Percentiles rank a stretch among this genome's conserved stretches.
Evolutionary conservation across 2,888 invertebrate species (phyloP).

Genomic region (Vanessa cardui): DNA sequence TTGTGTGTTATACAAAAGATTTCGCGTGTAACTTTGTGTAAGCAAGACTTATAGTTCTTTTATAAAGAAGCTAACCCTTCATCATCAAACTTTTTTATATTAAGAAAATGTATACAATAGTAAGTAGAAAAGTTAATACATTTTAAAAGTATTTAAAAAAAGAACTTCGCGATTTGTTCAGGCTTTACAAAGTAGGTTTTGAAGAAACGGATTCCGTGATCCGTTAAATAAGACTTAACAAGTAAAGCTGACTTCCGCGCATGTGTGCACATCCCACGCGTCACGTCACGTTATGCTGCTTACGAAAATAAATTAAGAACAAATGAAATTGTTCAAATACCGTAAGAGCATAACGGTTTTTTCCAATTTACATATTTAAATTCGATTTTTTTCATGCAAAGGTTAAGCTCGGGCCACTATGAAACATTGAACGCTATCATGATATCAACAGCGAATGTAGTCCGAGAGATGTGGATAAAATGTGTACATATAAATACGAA

Average conservation of each 20-base stretch:
- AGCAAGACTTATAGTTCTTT: too few species aligned
- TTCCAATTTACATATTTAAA: constrained; percentile 31
- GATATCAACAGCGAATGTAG: neutral
- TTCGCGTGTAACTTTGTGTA: too few species aligned
- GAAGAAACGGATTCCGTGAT: constrained; percentile 71
- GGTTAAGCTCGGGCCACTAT: neutral
- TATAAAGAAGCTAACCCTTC: too few species aligned
- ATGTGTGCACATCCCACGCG: constrained; percentile 69
- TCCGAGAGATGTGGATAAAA: neutral
- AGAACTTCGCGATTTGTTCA: constrained; percentile 17
- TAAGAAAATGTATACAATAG: neutral
- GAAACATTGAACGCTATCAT: neutral
- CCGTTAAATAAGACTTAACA: constrained; percentile 76
- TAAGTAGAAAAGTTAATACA: neutral
- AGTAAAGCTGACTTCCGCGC: constrained; percentile 74
- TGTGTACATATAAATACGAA: constrained; percentile 11
- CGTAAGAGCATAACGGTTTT: constrained; percentile 26
- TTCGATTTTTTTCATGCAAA: constrained; percentile 13
- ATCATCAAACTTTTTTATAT: too few species aligned
- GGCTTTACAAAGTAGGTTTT: constrained; percentile 51
- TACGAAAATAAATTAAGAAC: constrained; percentile 36
- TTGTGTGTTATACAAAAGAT: too few species aligned
- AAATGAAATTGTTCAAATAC: constrained; percentile 29
- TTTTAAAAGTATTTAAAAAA: constrained; percentile 45
- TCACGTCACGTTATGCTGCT: constrained; percentile 57